Evolutionary conservation across 2,797 vertebrate genomes (phyloP).

Genomic region (Capromys pilorides): DNA sequence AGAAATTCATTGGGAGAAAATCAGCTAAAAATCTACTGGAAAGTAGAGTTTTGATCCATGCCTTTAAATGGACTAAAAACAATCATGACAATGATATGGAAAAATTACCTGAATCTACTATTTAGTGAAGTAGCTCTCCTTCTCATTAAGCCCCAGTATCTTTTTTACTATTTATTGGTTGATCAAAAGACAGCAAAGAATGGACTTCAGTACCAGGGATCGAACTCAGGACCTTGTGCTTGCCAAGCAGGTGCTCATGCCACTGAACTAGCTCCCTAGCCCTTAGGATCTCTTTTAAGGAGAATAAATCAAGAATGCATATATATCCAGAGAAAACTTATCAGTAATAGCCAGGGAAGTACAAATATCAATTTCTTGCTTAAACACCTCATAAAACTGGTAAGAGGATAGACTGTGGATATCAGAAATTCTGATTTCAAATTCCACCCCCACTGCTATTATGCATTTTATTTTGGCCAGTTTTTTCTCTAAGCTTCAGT

Average conservation of each 20-base stretch:
- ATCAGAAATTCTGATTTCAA: background rate
- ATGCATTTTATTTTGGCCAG: background rate
- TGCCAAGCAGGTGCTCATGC: too few relatives aligned
- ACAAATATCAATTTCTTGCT: background rate
- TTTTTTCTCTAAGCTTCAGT: background rate
- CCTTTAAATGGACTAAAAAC: background rate
- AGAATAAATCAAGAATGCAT: background rate
- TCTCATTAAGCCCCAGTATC: background rate
- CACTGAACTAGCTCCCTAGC: too few relatives aligned
- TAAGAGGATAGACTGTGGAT: background rate
- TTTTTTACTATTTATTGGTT: background rate
- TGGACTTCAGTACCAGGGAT: background rate
- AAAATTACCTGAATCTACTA: background rate
- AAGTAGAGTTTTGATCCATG: background rate
- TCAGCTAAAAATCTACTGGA: background rate
- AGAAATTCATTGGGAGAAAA: background rate
- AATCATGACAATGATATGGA: background rate
- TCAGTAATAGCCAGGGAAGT: background rate
- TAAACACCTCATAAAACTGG: background rate
- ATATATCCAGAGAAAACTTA: background rate
- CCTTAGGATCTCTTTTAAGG: slow-evolving; percentile 3
- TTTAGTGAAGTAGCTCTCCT: background rate
- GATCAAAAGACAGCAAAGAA: background rate
- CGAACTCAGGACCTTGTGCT: too few relatives aligned
- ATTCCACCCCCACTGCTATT: background rate